Percentiles rank a stretch among this genome's conserved stretches.
Evolutionary conservation across 2,113 vertebrate genomes (phyloP).

Genomic region (Chloebia gouldiae): DNA sequence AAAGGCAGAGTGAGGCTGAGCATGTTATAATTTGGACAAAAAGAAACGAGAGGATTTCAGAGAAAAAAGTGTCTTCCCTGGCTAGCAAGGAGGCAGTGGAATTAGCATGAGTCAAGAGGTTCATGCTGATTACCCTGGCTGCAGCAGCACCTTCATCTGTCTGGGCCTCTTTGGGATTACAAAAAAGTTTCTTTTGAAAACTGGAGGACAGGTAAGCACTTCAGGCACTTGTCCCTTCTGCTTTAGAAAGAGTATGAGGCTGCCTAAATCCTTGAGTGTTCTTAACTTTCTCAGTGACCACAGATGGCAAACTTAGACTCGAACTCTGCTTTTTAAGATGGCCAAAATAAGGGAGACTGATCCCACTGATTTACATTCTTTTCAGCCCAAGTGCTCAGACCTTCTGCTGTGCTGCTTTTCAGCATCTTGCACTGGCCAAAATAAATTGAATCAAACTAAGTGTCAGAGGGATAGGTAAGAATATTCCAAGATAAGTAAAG

Average conservation of each 20-base stretch:
- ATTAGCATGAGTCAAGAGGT: neutral
- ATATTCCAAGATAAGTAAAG: neutral
- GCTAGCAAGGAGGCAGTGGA: neutral
- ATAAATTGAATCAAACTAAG: neutral
- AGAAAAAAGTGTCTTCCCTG: neutral
- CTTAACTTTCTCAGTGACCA: neutral
- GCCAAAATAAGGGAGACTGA: neutral
- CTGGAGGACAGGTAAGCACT: neutral
- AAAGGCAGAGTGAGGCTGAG: neutral
- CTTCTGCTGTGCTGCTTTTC: neutral
- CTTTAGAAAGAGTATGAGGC: neutral
- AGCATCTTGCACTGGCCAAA: neutral
- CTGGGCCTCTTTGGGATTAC: neutral
- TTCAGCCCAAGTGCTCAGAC: neutral
- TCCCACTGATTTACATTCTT: neutral
- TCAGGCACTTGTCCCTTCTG: neutral
- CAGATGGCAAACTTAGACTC: neutral
- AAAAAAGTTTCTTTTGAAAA: neutral
- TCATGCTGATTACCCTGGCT: fast-evolving
- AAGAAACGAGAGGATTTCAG: neutral
- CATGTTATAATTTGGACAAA: neutral
- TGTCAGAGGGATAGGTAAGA: neutral
- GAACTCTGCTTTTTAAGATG: neutral
- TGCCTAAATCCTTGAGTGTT: neutral
- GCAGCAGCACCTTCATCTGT: neutral